Base-by-base conservation (phyloP, 2,888 invertebrate genomes). In the Drosophila robusta region DNA sequence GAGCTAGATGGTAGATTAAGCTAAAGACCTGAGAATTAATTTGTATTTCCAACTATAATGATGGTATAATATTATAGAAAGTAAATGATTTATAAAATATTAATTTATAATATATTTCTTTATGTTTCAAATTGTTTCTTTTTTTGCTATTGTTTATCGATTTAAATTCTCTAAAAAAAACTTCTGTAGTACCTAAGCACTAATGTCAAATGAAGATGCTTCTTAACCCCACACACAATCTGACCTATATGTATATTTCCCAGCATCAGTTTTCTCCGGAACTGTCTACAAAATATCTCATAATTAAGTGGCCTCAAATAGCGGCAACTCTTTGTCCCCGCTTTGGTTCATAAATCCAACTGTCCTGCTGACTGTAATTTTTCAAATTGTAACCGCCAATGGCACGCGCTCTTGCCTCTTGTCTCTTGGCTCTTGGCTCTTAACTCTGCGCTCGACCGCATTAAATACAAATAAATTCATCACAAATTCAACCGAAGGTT, bases 401-500 rank as follows among this genome's bases (percentile, higher is more conserved):
- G 82, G 89, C 82, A 82, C 89, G 82, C 87, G 86, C 78, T 79
- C 63, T 39, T 39, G 34, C 41, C 16, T 47, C 44, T 26, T 29
- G 1, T 7, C 9, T 29, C 3, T 9, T 29, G 9, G 46, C 9
- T 29, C 3, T 9, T 29, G 9, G 46, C 61, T 70, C 65, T 63
- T 11, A n/a, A 16, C 47, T 46, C 18, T 57, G 75, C 14, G 54
- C 42, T 58, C 62, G 62, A 80, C 58, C 87, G 78, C 68, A 77
- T 76, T 82, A 86, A 88, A 88, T 65, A 80, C 81, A 67, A 77
- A 83, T 83, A 87, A 83, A 83, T 83, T 83, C 89, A 88, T 88
- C 89, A 77, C 62, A 52, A 62, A 52, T 79, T 72, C 66, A 55
- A 50, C 12, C 11, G 57, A 77, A 80, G 84, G 82, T 83, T 88